Base-by-base conservation (phyloP, 2,888 invertebrate genomes). In the Trichogramma evanescens region DNA sequence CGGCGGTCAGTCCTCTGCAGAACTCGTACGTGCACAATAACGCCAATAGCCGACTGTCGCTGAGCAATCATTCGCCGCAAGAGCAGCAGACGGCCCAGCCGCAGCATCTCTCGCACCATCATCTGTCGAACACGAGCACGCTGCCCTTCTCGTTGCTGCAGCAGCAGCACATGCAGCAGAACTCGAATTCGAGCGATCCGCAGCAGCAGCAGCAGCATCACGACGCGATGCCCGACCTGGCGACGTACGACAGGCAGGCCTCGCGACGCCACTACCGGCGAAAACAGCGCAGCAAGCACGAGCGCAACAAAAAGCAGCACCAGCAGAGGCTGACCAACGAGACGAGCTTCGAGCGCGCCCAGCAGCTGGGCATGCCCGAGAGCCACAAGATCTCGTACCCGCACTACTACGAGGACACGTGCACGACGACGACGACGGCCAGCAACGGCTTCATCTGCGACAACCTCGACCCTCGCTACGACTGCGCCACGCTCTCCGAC, bases 381-480 rank as follows among this genome's bases (percentile, higher is more conserved):
- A 74, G 72, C 51, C 75, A 72, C 68, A 76, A 77, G 65, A 77
- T 77, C 61, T 71, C 74, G 50, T 76, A 77, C 65, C 75, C 77
- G 5, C 75, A 77, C 59, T 76, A 76, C 60, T 77, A 76, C 69
- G 75, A 77, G 68, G 77, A 76, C 61, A 69, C 71, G 59, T 72
- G 57, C 67, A 69, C 54, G 71, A 72, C 58, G 61, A 63, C 55
- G 71, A 73, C 13, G 70, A 72, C 62, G 66, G 67, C 57, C 59
- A 57, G 26, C 40, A 44, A 45, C 50, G 63, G n/a, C 67, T 68
- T 3, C 64, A 44, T 43, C 41, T 43, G 38, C 10, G 10, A 44
- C 26, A 45, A 54, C 10, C 6, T 26, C 38, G 44, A 43, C 45
- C 1, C 8, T 8, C 6, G 44, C 43, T 13, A 43, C 45, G 26